A percentile compares a stretch with the other conserved stretches of the same genome.
These are phyloP conservation scores for Phania funesta DNA, from an alignment of 2,888 invertebrate genomes.

Conservation along the genomic window DNA sequence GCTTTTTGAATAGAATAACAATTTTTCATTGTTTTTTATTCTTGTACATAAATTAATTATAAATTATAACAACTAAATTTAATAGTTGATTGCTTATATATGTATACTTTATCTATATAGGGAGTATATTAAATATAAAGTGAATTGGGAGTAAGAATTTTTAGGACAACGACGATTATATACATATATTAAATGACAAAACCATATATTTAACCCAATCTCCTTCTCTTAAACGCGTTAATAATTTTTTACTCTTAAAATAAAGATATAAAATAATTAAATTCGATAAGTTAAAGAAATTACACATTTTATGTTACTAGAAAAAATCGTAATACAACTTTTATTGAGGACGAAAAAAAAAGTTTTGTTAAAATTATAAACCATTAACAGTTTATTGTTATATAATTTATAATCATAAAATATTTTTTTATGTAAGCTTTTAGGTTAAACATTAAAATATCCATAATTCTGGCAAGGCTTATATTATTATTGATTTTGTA, in stretches of 20 bases:
- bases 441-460: slow-evolving; percentile 25
- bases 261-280: not conserved
- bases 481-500: not conserved
- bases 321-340: not conserved
- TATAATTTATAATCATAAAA: slow-evolving; percentile 51
- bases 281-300: not conserved
- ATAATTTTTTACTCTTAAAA: not conserved
- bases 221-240: not conserved
- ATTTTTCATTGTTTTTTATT: slow-evolving; percentile 27
- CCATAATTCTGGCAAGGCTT: slow-evolving; percentile 18
- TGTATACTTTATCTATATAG: slow-evolving; percentile 17
- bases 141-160: slow-evolving; percentile 49
- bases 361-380: slow-evolving; percentile 39
- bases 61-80: slow-evolving; percentile 40
- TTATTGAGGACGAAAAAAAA: slow-evolving; percentile 9
- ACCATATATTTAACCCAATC: not conserved
- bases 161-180: slow-evolving; percentile 63
- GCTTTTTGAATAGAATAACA: slow-evolving; percentile 8
- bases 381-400: slow-evolving; percentile 44
- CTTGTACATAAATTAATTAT: slow-evolving; percentile 59
- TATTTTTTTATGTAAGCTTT: slow-evolving; percentile 24
- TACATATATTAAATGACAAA: slow-evolving; percentile 20
- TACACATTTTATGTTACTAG: not conserved
- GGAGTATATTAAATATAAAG: slow-evolving; percentile 38
- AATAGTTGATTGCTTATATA: slow-evolving; percentile 64